Evolutionary conservation across 2,888 invertebrate genomes (phyloP).

Genomic region (Chaetogeoica ovagalla): DNA sequence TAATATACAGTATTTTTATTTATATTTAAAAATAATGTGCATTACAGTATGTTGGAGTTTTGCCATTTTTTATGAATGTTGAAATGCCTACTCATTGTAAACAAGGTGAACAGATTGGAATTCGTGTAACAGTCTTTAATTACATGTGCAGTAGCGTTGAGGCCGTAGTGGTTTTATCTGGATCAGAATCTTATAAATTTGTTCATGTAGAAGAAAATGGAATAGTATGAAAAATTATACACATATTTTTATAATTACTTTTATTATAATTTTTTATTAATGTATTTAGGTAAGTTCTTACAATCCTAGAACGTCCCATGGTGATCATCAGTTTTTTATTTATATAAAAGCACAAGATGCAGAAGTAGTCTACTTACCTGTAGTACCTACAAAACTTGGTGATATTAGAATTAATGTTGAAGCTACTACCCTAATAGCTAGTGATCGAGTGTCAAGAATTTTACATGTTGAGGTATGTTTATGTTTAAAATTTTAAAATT

Average conservation of each 20-base stretch:
- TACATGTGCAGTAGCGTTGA: conserved; percentile 84
- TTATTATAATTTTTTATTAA: conserved; percentile 38
- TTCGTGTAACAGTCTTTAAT: conserved; percentile 91
- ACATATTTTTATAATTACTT: conserved; percentile 8
- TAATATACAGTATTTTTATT: background rate
- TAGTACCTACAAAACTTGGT: conserved; percentile 81
- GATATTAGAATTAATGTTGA: conserved; percentile 75
- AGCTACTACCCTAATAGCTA: conserved; percentile 74
- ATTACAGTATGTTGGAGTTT: conserved; percentile 78
- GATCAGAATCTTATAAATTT: conserved; percentile 85
- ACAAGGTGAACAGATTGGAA: conserved; percentile 91
- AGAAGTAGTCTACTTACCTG: conserved; percentile 83
- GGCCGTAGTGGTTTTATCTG: conserved; percentile 82
- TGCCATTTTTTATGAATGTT: conserved; percentile 93
- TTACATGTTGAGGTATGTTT: conserved; percentile 70
- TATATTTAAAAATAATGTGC: conserved; percentile 26
- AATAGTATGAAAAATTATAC: conserved; percentile 63
- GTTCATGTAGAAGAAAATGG: conserved; percentile 89
- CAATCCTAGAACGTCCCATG: conserved; percentile 85
- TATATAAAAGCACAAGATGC: conserved; percentile 80
- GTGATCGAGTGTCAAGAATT: conserved; percentile 69
- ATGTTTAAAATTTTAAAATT: conserved; percentile 10
- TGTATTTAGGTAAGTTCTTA: conserved; percentile 70
- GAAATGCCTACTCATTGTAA: conserved; percentile 83
- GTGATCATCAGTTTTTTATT: conserved; percentile 94